Percentiles rank a stretch among this genome's conserved stretches.
Conservation (phyloP, 2,797 vertebrate species). For the Margarornis squamiger region DNA sequence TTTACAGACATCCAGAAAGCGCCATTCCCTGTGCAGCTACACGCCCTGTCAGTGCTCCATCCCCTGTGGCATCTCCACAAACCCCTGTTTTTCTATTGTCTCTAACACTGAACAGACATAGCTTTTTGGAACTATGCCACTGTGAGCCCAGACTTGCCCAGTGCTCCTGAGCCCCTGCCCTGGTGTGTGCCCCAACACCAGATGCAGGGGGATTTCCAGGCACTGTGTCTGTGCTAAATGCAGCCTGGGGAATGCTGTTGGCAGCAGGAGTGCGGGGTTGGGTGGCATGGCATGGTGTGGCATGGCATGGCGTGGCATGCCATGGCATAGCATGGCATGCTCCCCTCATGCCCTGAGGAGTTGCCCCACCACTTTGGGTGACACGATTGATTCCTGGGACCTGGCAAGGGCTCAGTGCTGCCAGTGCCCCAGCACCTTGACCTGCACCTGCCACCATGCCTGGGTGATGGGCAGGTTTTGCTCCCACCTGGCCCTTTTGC, state of each 20-base stretch:
- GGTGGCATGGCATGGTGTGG: fast-evolving
- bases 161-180: not conserved
- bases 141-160: not conserved
- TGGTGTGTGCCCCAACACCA: fast-evolving
- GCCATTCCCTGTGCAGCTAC: constrained; percentile 17
- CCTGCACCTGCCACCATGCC: not conserved
- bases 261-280: not conserved
- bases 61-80: constrained; percentile 25
- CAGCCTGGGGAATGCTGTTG: not conserved
- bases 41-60: not conserved
- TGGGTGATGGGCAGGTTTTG: fast-evolving
- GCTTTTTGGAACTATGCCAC: not conserved
- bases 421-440: fast-evolving
- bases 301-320: fast-evolving
- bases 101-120: not conserved
- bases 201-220: not conserved
- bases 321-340: fast-evolving
- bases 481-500: not conserved
- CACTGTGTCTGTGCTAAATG: fast-evolving
- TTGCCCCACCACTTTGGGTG: fast-evolving
- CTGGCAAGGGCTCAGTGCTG: not conserved
- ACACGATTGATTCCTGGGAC: fast-evolving
- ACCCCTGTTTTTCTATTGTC: not conserved
- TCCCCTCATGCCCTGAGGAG: fast-evolving
- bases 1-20: constrained; percentile 41